Conservation (phyloP, 2,797 vertebrate species). For the Telmatherina bonti region DNA sequence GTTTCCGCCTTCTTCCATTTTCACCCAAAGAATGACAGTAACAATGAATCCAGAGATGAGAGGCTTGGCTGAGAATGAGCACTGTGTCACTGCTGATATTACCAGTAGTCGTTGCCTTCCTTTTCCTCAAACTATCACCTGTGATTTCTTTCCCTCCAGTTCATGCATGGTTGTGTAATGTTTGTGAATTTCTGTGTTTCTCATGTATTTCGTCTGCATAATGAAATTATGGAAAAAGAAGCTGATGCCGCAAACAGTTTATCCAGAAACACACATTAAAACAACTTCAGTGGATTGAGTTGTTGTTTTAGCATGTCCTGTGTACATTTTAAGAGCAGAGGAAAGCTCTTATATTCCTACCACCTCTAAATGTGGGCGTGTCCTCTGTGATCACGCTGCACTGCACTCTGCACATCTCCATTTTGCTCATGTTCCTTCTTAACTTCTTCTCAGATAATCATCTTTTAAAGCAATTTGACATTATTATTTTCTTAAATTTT, state of each 20-base stretch:
- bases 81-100: constrained; percentile 42
- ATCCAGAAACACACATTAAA: constrained; percentile 26
- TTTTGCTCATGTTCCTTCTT: constrained; percentile 7
- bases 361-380: constrained; percentile 61
- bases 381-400: constrained; percentile 39
- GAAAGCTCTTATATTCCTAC: constrained; percentile 26
- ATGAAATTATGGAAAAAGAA: constrained; percentile 50
- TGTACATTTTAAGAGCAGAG: constrained; percentile 36
- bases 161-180: constrained; percentile 32
- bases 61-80: constrained; percentile 37
- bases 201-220: constrained; percentile 40
- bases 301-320: constrained; percentile 18
- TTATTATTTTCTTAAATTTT: too few relatives aligned
- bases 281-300: background rate
- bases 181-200: constrained; percentile 48
- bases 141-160: constrained; percentile 43
- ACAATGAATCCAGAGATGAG: constrained; percentile 40
- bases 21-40: constrained; percentile 40
- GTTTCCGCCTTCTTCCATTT: constrained; percentile 33
- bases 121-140: constrained; percentile 47
- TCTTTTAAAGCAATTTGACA: background rate
- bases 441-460: constrained; percentile 4
- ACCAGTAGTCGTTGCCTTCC: constrained; percentile 33
- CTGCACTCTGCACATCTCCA: constrained; percentile 32
- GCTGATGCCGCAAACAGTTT: constrained; percentile 21